Conservation (phyloP, 2,888 invertebrate species). For the Exephanes ischioxanthus region DNA sequence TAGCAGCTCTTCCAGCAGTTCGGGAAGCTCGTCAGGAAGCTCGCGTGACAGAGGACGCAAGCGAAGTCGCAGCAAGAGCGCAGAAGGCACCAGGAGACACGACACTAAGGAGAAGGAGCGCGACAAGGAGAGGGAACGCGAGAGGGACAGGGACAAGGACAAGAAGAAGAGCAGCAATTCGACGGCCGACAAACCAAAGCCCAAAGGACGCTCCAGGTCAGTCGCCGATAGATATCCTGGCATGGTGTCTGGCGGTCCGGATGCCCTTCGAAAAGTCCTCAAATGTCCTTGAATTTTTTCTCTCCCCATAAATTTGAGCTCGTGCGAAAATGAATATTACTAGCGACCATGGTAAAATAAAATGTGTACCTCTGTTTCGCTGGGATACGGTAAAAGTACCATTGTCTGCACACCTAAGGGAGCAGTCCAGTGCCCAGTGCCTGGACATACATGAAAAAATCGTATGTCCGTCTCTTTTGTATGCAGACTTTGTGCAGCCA, state of each 20-base stretch:
- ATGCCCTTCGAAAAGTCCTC: neutral
- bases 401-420: no score
- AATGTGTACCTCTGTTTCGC: no score
- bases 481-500: neutral
- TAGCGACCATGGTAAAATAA: no score
- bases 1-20: constrained; percentile 92
- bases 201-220: constrained; percentile 84
- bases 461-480: no score
- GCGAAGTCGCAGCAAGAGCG: constrained; percentile 83
- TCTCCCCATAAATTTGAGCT: no score
- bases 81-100: constrained; percentile 82
- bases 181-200: constrained; percentile 82
- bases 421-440: no score
- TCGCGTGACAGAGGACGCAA: constrained; percentile 89
- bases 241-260: no score
- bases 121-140: constrained; percentile 85
- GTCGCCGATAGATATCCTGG: neutral
- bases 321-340: no score
- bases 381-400: no score
- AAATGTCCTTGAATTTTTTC: neutral
- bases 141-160: constrained; percentile 83
- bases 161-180: constrained; percentile 83
- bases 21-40: constrained; percentile 87
- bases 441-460: no score
- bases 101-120: constrained; percentile 85